Conservation (phyloP, 2,113 vertebrate species). For the Tetrax tetrax region DNA sequence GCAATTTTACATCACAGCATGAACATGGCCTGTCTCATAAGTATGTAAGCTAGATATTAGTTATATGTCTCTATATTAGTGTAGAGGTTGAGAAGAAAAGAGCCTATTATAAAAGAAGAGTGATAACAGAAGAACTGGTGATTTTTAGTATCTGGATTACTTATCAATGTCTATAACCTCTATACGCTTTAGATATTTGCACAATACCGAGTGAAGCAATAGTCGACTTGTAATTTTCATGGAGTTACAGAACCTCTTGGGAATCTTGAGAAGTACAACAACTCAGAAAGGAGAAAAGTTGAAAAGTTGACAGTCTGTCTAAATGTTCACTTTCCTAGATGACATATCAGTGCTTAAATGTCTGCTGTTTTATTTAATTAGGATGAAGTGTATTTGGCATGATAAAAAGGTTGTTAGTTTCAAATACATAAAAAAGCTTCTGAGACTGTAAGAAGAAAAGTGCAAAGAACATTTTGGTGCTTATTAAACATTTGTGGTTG, state of each 20-base stretch:
- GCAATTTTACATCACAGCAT: neutral
- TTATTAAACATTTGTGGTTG: neutral
- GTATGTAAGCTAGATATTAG: neutral
- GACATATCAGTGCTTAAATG: neutral
- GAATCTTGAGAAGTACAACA: neutral
- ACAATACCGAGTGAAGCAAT: neutral
- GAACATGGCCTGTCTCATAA: neutral
- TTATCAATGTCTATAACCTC: neutral
- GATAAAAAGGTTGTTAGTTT: neutral
- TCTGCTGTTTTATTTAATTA: conserved; percentile 7
- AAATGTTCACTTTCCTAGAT: neutral
- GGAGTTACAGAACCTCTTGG: neutral
- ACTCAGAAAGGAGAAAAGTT: neutral
- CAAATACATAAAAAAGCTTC: neutral
- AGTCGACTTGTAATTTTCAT: neutral
- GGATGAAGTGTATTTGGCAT: neutral
- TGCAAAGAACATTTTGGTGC: neutral
- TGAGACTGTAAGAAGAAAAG: neutral
- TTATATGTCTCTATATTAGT: neutral
- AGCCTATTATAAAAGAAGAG: neutral
- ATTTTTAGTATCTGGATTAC: neutral
- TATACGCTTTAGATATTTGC: neutral
- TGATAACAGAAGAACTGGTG: neutral
- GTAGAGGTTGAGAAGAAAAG: neutral
- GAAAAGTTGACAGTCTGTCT: neutral